A percentile compares a stretch with the other conserved stretches of the same genome.
Evolutionary conservation across 2,113 vertebrate species (phyloP).

Genomic region (Ochotona curzoniae): DNA sequence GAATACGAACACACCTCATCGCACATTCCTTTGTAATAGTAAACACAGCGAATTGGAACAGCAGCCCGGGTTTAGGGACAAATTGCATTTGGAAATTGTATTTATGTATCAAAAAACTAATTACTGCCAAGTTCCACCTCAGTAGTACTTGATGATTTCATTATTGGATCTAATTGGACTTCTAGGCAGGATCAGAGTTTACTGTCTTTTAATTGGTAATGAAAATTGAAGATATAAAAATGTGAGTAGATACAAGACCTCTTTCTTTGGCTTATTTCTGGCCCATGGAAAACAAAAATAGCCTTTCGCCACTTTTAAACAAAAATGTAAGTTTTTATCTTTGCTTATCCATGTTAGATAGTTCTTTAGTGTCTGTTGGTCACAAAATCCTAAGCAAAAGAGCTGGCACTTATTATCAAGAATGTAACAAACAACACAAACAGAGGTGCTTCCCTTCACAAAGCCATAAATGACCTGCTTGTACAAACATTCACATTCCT

Average conservation of each 20-base stretch:
- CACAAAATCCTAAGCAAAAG: not conserved
- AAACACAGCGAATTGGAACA: constrained; percentile 76
- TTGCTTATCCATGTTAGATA: not conserved
- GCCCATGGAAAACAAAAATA: constrained; percentile 19
- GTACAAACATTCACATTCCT: not conserved
- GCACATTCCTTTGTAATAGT: constrained; percentile 68
- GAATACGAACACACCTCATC: constrained; percentile 56
- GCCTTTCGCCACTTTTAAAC: not conserved
- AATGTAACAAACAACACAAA: not conserved
- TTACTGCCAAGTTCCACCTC: constrained; percentile 85
- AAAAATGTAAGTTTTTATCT: constrained; percentile 37
- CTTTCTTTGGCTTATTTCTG: constrained; percentile 50
- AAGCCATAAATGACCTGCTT: not conserved
- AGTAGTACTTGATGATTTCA: constrained; percentile 84
- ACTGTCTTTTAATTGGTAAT: constrained; percentile 84
- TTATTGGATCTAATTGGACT: constrained; percentile 86
- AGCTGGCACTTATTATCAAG: not conserved
- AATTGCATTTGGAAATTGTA: constrained; percentile 85
- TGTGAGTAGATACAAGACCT: constrained; percentile 48
- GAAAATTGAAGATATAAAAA: constrained; percentile 81
- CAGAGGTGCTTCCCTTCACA: not conserved
- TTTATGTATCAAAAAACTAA: constrained; percentile 87
- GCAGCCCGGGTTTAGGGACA: constrained; percentile 77
- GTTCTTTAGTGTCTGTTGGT: not conserved
- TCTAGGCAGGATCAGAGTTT: constrained; percentile 76